Conservation (phyloP, 2,888 invertebrate species). For the Dione vanillae region DNA sequence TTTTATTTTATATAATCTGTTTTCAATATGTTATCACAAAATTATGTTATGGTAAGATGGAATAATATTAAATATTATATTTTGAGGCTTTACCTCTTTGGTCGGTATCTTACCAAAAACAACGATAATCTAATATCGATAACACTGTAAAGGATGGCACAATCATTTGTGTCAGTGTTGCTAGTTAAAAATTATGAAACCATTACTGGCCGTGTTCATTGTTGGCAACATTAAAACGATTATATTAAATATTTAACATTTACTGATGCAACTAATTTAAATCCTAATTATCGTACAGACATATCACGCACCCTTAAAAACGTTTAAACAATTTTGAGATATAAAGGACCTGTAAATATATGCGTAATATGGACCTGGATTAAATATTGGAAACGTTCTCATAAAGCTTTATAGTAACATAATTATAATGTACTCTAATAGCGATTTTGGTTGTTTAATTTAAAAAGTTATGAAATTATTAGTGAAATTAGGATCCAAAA, state of each 20-base stretch:
- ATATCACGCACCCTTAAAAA: constrained; percentile 47
- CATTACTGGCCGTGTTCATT: constrained; percentile 67
- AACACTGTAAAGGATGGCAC: constrained; percentile 64
- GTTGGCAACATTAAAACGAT: constrained; percentile 63
- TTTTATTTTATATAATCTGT: constrained; percentile 45
- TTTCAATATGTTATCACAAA: constrained; percentile 51
- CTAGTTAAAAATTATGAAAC: constrained; percentile 54
- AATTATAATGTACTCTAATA: constrained; percentile 6
- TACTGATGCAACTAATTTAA: constrained; percentile 58
- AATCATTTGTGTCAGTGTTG: constrained; percentile 65
- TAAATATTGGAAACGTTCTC: constrained; percentile 32
- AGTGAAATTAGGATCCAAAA: background rate
- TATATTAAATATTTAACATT: constrained; percentile 42
- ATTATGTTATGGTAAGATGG: constrained; percentile 51
- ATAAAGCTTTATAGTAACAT: background rate
- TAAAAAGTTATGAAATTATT: background rate
- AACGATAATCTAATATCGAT: constrained; percentile 44
- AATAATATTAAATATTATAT: constrained; percentile 49
- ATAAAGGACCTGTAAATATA: constrained; percentile 31
- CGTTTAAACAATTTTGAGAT: constrained; percentile 43
- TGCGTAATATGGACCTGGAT: constrained; percentile 22
- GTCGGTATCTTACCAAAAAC: constrained; percentile 51
- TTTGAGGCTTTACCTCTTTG: constrained; percentile 48
- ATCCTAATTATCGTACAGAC: constrained; percentile 51
- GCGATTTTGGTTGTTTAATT: background rate